Evolutionary conservation across 1,140 invertebrate species (phyloP), one percentile per base, ranked within the genome.

Genomic region (Maconellicoccus hirsutus): DNA sequence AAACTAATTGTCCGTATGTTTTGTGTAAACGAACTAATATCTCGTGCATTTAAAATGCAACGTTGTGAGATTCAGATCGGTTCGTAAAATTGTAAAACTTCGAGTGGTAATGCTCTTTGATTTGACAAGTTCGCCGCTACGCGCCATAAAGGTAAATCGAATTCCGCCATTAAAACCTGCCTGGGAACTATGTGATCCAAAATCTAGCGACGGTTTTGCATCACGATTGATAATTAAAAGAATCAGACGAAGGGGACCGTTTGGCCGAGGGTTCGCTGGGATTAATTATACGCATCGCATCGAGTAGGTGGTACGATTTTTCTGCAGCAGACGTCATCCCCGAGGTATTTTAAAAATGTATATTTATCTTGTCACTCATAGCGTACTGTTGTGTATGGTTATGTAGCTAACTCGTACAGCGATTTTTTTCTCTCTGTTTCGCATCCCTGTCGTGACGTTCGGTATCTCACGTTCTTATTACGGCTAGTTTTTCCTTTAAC

Each of bases 281-380:
- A 52, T 52, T 52, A 52, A 14, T 16, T 14, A 52, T 52, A 16
- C 42, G 4, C 42, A 3, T 16, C 42, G 12, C 6, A 16, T 52
- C 42, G 42, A 19, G 42, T 52, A 52, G 42, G 42, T 19, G 12
- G 42, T 52, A 52, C 42, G 6, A 52, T 52, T 52, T 52, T 52
- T 16, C 29, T 33, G 29, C 29, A n/a, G 29, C 42, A 52, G n/a
- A 52, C 42, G 42, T 52, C 42, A 52, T 52, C 42, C 42, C 42
- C 42, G 42, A 52, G 42, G 42, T 52, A 52, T 52, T 52, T 52
- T 52, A 52, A 52, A 52, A 52, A 52, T 52, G 42, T 52, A 52
- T 52, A 52, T 52, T 52, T 52, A 52, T 52, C 42, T 52, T 52
- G 42, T 52, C 42, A 52, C 42, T 52, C 42, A 52, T 52, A 52